These are phyloP conservation scores for Vanessa tameamea DNA, from an alignment of 1,140 invertebrate genomes.

Conservation along the genomic window DNA sequence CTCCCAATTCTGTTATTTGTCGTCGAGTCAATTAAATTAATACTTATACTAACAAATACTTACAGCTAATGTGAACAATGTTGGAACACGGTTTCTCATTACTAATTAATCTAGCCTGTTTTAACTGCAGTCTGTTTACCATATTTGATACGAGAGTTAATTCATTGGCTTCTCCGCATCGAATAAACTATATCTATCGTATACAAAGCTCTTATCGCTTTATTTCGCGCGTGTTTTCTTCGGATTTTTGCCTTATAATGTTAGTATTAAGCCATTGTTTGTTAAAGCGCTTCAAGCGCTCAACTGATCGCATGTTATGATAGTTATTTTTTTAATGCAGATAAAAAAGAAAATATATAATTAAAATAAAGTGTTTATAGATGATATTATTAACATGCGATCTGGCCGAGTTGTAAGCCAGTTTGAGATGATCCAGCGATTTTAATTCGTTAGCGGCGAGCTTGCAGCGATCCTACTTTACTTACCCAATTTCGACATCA, in stretches of 20 bases:
- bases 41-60: constrained; percentile 25
- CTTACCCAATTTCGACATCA: constrained; percentile 4
- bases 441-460: constrained; percentile 8
- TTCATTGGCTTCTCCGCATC: not conserved
- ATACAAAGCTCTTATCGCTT: constrained; percentile 52
- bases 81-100: constrained; percentile 12
- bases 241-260: not conserved
- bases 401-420: constrained; percentile 18
- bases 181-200: constrained; percentile 47
- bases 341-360: not conserved
- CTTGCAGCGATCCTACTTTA: constrained; percentile 34
- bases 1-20: not conserved
- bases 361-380: not conserved
- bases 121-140: constrained; percentile 18
- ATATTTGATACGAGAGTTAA: constrained; percentile 10
- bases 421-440: constrained; percentile 5
- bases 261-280: not conserved
- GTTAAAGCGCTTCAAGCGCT: constrained; percentile 7
- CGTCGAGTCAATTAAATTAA: constrained; percentile 2
- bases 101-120: not conserved
- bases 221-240: constrained; percentile 23
- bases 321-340: not conserved
- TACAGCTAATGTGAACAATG: constrained; percentile 27
- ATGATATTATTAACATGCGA: constrained; percentile 1
- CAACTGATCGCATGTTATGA: not conserved